phyloP scores from a whole-genome alignment of 53 echinoderm and acorn worm genomes.

The Antedon mediterranea region DNA sequence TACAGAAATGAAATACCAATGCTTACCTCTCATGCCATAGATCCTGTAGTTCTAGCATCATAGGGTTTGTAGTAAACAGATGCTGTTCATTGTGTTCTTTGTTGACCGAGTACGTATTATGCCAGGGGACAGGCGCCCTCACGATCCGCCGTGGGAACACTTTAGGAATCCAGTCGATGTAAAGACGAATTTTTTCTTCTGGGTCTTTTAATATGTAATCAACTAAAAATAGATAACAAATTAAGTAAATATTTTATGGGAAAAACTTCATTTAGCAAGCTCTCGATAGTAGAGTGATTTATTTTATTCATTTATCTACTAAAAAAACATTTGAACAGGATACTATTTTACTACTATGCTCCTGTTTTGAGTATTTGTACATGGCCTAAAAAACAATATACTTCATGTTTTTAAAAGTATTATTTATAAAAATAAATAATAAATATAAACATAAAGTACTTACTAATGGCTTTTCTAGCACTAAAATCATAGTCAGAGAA shows the following conservation, averaged over 20 bases:
- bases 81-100: slow-evolving; percentile 64
- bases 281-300: no score
- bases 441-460: slow-evolving; percentile 6
- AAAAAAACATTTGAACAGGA: no score
- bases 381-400: background rate
- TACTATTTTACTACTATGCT: no score
- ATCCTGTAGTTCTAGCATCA: slow-evolving; percentile 85
- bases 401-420: background rate
- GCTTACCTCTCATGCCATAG: slow-evolving; percentile 96
- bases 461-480: slow-evolving; percentile 79
- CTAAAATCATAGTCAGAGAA: slow-evolving; percentile 62
- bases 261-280: no score
- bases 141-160: slow-evolving; percentile 53
- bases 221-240: slow-evolving; percentile 20
- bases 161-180: slow-evolving; percentile 87
- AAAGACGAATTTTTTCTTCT: slow-evolving; percentile 72
- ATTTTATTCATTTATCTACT: no score
- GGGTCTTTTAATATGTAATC: slow-evolving; percentile 91
- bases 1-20: background rate
- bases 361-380: no score
- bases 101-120: slow-evolving; percentile 40
- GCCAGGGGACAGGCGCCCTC: slow-evolving; percentile 91
- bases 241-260: background rate
- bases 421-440: background rate
- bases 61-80: slow-evolving; percentile 79